phyloP scores from a whole-genome alignment of 2,113 vertebrate species.

The Semnornis frantzii region DNA sequence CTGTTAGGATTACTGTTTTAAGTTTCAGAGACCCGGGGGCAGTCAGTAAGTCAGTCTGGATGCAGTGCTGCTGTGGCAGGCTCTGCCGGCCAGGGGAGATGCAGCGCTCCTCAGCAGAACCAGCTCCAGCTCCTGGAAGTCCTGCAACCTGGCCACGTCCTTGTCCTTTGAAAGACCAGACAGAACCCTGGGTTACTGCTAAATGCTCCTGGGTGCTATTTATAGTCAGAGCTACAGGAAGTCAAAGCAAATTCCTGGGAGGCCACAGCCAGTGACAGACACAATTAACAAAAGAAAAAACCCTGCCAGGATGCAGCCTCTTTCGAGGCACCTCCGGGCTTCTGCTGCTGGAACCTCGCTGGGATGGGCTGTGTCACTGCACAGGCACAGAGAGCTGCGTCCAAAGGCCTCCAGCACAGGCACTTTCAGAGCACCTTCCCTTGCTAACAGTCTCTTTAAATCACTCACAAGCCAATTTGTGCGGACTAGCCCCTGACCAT shows the following conservation, averaged over 20 bases:
- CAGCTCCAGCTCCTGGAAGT: conserved; percentile 93
- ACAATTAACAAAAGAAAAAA: not conserved
- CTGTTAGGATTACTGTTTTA: too few relatives aligned
- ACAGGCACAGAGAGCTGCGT: not conserved
- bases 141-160: conserved; percentile 87
- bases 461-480: not conserved
- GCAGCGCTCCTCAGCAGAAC: conserved; percentile 76
- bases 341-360: not conserved
- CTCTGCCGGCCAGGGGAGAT: conserved; percentile 68
- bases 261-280: not conserved
- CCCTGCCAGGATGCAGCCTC: too few relatives aligned
- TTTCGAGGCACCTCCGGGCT: not conserved
- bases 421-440: not conserved
- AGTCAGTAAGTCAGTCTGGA: conserved; percentile 85
- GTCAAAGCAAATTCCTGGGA: not conserved
- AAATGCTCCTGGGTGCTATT: not conserved
- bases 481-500: not conserved
- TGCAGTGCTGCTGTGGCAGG: conserved; percentile 88
- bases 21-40: not conserved
- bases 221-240: not conserved
- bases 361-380: not conserved
- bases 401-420: not conserved
- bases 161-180: conserved; percentile 80
- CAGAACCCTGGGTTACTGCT: not conserved
- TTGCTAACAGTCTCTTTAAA: not conserved